A percentile compares a stretch with the other conserved stretches of the same genome.
These are phyloP conservation scores for Chironomus striatipennis DNA, from an alignment of 1,140 invertebrate genomes.

Conservation along the genomic window DNA sequence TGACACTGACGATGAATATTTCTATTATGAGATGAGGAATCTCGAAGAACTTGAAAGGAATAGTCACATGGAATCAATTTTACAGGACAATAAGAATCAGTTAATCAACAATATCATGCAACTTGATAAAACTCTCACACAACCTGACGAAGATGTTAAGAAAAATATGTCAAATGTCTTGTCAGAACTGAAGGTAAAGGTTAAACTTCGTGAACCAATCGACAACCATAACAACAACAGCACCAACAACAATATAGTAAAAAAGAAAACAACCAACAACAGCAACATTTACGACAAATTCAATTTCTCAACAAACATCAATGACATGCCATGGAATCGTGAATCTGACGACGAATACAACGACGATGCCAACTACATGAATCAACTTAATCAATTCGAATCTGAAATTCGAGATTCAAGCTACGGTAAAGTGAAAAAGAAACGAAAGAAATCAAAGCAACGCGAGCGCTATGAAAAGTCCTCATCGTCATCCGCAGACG, in stretches of 20 bases:
- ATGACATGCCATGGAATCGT: constrained; percentile 26
- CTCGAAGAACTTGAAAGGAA: constrained; percentile 77
- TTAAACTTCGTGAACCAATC: constrained; percentile 37
- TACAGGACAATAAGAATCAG: constrained; percentile 51
- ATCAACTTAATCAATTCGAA: constrained; percentile 27
- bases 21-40: constrained; percentile 78
- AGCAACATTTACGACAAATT: constrained; percentile 15
- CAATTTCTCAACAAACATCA: neutral
- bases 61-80: constrained; percentile 54
- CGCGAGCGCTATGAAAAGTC: neutral
- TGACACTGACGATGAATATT: constrained; percentile 89
- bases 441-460: constrained; percentile 25
- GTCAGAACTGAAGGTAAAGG: constrained; percentile 60
- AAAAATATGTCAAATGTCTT: constrained; percentile 69
- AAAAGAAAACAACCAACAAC: no score
- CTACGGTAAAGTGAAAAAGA: constrained; percentile 24
- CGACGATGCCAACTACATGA: constrained; percentile 28
- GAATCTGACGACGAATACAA: constrained; percentile 29
- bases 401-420: constrained; percentile 25
- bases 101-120: constrained; percentile 32
- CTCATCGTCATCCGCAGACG: constrained; percentile 31
- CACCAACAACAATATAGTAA: neutral
- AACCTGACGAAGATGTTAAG: constrained; percentile 61
- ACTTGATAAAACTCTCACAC: constrained; percentile 27
- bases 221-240: neutral